Conservation (phyloP, 2,113 vertebrate species). For the Pica pica region DNA sequence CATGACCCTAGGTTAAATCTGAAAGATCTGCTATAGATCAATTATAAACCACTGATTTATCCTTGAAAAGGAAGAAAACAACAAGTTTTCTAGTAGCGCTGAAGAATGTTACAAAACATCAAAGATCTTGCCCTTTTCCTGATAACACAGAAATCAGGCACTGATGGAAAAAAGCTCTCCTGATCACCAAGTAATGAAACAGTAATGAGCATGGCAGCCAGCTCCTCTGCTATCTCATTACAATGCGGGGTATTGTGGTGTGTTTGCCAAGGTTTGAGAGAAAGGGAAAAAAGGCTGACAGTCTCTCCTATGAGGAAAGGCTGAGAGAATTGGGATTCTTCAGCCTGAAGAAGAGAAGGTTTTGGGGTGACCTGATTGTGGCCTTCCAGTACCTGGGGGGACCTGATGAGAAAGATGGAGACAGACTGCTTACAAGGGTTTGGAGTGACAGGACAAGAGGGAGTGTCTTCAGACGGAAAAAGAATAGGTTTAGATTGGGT, state of each 20-base stretch:
- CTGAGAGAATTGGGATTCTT: neutral
- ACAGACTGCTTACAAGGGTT: neutral
- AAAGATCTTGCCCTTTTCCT: constrained; percentile 40
- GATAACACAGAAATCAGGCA: constrained; percentile 28
- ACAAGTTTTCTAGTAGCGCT: neutral
- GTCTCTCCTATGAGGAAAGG: neutral
- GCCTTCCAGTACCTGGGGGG: neutral
- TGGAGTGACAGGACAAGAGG: neutral
- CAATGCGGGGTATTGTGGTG: neutral
- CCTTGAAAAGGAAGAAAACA: constrained; percentile 50
- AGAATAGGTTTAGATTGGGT: neutral
- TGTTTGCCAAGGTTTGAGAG: neutral
- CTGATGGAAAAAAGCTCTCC: constrained; percentile 13
- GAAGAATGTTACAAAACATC: constrained; percentile 42
- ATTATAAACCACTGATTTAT: constrained; percentile 21
- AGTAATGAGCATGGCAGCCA: constrained; percentile 21
- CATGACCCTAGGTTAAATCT: constrained; percentile 41
- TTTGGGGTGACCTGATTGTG: neutral
- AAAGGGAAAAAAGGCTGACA: neutral
- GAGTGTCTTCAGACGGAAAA: neutral
- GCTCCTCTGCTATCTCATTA: neutral
- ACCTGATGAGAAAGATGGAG: neutral
- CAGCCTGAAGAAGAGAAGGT: neutral
- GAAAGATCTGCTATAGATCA: constrained; percentile 37
- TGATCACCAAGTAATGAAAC: constrained; percentile 10